Evolutionary conservation across 2,888 invertebrate species (phyloP), one percentile per base, ranked within the genome.

Genomic region (Oscheius sp.): DNA sequence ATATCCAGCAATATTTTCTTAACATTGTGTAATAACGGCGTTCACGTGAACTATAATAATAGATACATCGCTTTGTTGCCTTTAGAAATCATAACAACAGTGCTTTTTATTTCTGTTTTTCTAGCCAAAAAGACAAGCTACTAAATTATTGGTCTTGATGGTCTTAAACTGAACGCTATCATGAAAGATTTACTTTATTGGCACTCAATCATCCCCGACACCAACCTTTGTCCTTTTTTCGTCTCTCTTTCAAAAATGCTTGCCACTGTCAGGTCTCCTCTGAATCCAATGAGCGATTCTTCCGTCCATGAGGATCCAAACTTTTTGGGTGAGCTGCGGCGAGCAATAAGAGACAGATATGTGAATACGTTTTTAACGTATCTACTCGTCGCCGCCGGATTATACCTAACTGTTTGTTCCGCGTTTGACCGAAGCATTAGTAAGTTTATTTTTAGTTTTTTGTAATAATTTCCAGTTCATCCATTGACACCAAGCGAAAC

Each of bases 321-420:
- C 20, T 61, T 61, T 31, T 42, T 61, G 61, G 61, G 61, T 45
- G 66, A 66, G 46, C 42, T 66, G 27, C 53, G 50, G 10, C 53
- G 57, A 25, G 66, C 66, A n/a, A 27, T 66, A 20, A 55, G 57
- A 27, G 66, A 66, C 46, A 66, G 20, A 20, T 66, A 66, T 25
- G 66, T 66, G 20, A 66, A 66, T 39, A 27, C 29, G 6, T 27
- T 42, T 2, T 42, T 42, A 3, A 61, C 61, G 4, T 61, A 45
- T 45, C 29, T 61, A 17, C 27, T 61, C 25, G 61, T 61, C 23
- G 20, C 45, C 3, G 45, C 45, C 3, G 61, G 61, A 6, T 45
- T 61, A 27, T 68, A 68, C 23, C 31, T 68, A n/a, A 29, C 52
- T 15, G 50, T 42, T 8, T 27, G 17, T 20, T 34, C 68, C 12